These are phyloP conservation scores for Metacarcinus magister DNA, from an alignment of 2,888 invertebrate species.

Conservation along the genomic window DNA sequence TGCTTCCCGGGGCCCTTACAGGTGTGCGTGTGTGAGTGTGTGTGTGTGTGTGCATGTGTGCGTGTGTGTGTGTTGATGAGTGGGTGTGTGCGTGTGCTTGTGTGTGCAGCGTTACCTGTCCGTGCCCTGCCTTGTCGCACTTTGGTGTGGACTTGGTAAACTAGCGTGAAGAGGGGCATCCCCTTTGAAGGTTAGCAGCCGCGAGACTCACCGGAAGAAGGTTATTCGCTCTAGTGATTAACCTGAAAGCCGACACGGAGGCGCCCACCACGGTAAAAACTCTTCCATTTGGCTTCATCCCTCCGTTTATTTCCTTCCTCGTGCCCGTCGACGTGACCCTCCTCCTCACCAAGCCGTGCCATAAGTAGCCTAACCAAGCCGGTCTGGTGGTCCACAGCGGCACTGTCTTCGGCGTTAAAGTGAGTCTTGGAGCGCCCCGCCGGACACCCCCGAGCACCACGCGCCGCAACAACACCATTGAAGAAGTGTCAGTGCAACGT, in stretches of 20 bases:
- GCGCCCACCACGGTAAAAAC: neutral
- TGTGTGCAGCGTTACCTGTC: neutral
- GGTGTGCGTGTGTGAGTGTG: slow-evolving; percentile 16
- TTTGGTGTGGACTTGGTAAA: neutral
- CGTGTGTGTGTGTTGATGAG: neutral
- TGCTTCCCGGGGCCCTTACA: neutral
- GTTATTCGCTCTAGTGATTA: slow-evolving; percentile 66
- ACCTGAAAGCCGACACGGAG: slow-evolving; percentile 52
- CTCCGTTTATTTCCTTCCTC: neutral
- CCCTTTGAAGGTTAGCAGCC: neutral
- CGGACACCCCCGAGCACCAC: neutral
- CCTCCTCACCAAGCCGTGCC: neutral
- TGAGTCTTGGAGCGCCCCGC: neutral
- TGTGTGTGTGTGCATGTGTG: neutral
- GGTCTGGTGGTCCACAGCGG: neutral
- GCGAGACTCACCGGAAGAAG: slow-evolving; percentile 47
- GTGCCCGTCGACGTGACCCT: neutral
- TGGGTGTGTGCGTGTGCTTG: neutral
- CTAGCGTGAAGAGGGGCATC: neutral
- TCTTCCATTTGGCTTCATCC: neutral
- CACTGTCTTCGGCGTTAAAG: neutral
- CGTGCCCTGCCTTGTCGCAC: neutral
- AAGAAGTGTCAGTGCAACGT: neutral
- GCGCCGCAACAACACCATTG: neutral
- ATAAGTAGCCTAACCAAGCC: neutral